Base-by-base conservation (phyloP, 2,113 vertebrate species). In the Otus sunia region DNA sequence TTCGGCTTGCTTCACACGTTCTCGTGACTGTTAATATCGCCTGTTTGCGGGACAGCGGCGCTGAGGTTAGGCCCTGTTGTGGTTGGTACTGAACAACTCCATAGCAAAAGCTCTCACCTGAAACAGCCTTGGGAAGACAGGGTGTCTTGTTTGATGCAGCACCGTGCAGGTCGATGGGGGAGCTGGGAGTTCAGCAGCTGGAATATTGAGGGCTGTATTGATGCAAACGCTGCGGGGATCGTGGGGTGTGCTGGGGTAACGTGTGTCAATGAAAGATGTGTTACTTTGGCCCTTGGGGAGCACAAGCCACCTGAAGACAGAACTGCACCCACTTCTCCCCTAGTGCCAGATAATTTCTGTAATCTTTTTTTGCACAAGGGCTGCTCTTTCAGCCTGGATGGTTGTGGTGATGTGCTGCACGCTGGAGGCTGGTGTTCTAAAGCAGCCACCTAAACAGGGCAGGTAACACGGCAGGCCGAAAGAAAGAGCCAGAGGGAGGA, bases 1-100 rank as follows among this genome's bases (percentile, higher is more conserved):
- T 36, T 39, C 3, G n/a, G 43, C 63, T 23, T 20, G 23, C 50
- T 37, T 49, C 30, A 5, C 13, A 0, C 5, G 0, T 4, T 0
- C 34, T 27, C 7, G 15, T 22, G 78, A 59, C 81, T 23, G 74
- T 37, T 47, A 3, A 10, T 3, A 8, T 12, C 2, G 41, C n/a
- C 55, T 6, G 22, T 22, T 9, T 12, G 36, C 0, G 4, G 79
- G 45, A 7, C 14, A 2, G 85, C 63, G n/a, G 67, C 17, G 2
- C 80, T 4, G 32, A 25, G 17, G 4, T 39, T 8, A 9, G 47
- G 37, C 36, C 11, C 60, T 1, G 16, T 29, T 27, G 27, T 36
- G 77, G 45, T 5, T 2, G 45, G 85, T 13, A 4, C 60, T 9
- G 63, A 5, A 12, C 47, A 4, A 3, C 62, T 43, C 86, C 59